These are phyloP conservation scores for Drosophila borealis DNA, from an alignment of 2,888 invertebrate species.

Conservation along the genomic window DNA sequence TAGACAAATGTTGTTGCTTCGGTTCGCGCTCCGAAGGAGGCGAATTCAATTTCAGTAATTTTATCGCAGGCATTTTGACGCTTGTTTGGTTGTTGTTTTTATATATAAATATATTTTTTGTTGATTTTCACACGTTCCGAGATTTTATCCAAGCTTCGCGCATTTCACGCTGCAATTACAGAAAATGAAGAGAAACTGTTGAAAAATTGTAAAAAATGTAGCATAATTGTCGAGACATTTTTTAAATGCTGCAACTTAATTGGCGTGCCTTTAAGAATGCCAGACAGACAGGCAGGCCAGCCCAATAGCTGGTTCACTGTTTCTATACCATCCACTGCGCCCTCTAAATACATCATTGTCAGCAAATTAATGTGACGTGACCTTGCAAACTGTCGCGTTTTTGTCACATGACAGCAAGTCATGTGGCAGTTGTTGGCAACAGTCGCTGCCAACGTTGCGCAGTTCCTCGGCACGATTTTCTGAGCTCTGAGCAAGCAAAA, in stretches of 20 bases:
- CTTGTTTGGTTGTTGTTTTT: slow-evolving; percentile 23
- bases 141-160: slow-evolving; percentile 19
- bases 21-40: slow-evolving; percentile 49
- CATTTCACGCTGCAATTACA: slow-evolving; percentile 57
- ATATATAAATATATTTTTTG: not conserved
- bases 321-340: slow-evolving; percentile 13
- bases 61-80: slow-evolving; percentile 75
- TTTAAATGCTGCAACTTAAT: slow-evolving; percentile 60
- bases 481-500: slow-evolving; percentile 67
- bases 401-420: slow-evolving; percentile 71
- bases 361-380: slow-evolving; percentile 82
- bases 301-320: not conserved
- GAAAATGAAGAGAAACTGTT: slow-evolving; percentile 25
- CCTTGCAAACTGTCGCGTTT: slow-evolving; percentile 80
- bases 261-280: slow-evolving; percentile 64
- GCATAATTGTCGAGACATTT: slow-evolving; percentile 52
- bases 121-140: slow-evolving; percentile 36
- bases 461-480: slow-evolving; percentile 64
- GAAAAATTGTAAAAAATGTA: slow-evolving; percentile 31
- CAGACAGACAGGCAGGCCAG: slow-evolving; percentile 15
- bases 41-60: slow-evolving; percentile 68
- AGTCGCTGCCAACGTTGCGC: slow-evolving; percentile 46
- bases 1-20: slow-evolving; percentile 38
- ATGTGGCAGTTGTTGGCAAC: slow-evolving; percentile 54
- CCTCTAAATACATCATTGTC: slow-evolving; percentile 77